Evolutionary conservation across 2,113 vertebrate species (phyloP).

Genomic region (Sebastes fasciatus): DNA sequence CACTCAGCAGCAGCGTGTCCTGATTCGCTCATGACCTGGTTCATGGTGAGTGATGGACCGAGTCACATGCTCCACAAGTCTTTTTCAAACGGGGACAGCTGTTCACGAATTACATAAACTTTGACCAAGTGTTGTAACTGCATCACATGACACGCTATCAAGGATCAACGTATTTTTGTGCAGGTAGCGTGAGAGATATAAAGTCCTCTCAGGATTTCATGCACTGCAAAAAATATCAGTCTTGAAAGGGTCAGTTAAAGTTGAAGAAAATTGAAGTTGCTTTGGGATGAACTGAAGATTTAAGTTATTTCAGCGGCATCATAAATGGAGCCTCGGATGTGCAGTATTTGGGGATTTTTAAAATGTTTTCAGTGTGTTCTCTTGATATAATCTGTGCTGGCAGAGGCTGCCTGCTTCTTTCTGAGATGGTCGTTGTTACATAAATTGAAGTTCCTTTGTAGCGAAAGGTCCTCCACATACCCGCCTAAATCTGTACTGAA

Average conservation of each 20-base stretch:
- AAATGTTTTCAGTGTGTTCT: background rate
- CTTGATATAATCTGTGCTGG: slow-evolving; percentile 7
- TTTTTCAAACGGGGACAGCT: slow-evolving; percentile 16
- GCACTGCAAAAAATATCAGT: background rate
- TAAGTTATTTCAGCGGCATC: background rate
- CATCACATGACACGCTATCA: background rate
- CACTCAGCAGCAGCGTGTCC: slow-evolving; percentile 22
- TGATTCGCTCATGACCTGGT: slow-evolving; percentile 53
- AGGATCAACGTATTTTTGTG: background rate
- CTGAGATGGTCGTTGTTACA: slow-evolving; percentile 4
- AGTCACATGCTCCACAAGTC: slow-evolving; percentile 27
- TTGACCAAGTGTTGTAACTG: slow-evolving; percentile 16
- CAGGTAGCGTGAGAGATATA: background rate
- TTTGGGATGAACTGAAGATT: background rate
- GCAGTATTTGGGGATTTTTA: slow-evolving; percentile 15
- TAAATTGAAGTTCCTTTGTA: slow-evolving; percentile 7
- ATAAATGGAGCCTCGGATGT: background rate
- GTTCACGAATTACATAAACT: slow-evolving; percentile 24
- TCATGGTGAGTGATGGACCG: slow-evolving; percentile 14
- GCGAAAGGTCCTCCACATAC: slow-evolving; percentile 22
- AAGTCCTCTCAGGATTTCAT: background rate
- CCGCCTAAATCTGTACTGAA: slow-evolving; percentile 13
- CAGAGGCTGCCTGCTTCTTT: background rate
- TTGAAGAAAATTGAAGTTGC: background rate
- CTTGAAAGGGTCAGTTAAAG: background rate